Evolutionary conservation across 2,113 vertebrate genomes (phyloP).

Genomic region (Eclectus roratus): DNA sequence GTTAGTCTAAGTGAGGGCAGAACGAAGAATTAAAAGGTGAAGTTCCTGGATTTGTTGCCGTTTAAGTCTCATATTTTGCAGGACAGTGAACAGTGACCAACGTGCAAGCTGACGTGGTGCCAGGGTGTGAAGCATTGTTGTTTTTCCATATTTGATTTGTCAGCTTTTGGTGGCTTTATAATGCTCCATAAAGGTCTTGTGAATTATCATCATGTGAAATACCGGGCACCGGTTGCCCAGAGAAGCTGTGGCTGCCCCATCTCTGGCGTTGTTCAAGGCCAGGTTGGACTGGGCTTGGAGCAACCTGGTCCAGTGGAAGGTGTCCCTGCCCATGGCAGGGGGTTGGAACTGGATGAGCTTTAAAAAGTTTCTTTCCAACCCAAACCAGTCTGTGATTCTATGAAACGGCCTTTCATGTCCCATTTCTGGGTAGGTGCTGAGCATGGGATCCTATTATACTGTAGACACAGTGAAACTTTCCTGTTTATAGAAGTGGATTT

Average conservation of each 20-base stretch:
- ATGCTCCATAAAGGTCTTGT: neutral
- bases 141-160: neutral
- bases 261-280: neutral
- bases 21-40: neutral
- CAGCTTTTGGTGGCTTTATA: neutral
- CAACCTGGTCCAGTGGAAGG: neutral
- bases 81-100: too few species aligned
- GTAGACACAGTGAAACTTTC: neutral
- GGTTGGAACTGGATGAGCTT: neutral
- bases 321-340: too few species aligned
- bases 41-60: neutral
- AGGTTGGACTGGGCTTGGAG: neutral
- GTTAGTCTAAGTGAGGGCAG: neutral
- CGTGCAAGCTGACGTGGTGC: rapidly evolving
- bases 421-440: neutral
- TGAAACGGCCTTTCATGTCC: neutral
- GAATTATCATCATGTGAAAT: neutral
- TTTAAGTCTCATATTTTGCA: neutral
- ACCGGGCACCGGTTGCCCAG: neutral
- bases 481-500: neutral
- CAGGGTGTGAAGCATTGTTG: neutral
- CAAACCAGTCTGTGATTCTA: neutral
- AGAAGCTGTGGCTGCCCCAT: neutral
- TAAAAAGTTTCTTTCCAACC: neutral
- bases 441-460: neutral